Evolutionary conservation across 2,797 vertebrate species (phyloP).

Genomic region (Myotis pilosus): DNA sequence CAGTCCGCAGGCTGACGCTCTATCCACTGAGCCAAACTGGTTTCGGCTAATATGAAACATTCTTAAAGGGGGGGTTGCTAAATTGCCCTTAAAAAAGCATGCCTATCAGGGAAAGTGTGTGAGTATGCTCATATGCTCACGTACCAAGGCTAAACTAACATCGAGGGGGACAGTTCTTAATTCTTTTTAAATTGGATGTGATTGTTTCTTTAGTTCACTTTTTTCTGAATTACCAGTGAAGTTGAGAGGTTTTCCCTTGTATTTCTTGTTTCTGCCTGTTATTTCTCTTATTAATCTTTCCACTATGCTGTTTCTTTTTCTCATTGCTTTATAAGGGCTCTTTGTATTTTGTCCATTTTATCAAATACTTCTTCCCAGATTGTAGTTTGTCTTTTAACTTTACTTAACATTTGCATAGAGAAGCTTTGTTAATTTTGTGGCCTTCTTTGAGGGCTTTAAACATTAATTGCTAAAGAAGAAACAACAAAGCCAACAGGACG

Average conservation of each 20-base stretch:
- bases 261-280: background rate
- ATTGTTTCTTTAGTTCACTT: background rate
- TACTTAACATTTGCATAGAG: background rate
- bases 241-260: background rate
- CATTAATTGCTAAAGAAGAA: background rate
- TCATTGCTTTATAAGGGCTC: slow-evolving; percentile 37
- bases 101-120: background rate
- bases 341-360: slow-evolving; percentile 29
- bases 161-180: background rate
- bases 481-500: background rate
- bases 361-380: slow-evolving; percentile 26
- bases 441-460: background rate
- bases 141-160: background rate
- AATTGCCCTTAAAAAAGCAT: background rate
- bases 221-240: background rate
- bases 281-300: background rate
- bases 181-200: background rate
- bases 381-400: slow-evolving; percentile 19
- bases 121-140: background rate
- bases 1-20: too few relatives aligned
- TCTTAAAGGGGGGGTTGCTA: background rate
- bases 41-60: too few relatives aligned
- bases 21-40: too few relatives aligned
- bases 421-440: background rate
- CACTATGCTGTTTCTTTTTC: background rate